These are phyloP conservation scores for Oscheius onirici DNA, from an alignment of 2,888 invertebrate genomes.

Conservation along the genomic window DNA sequence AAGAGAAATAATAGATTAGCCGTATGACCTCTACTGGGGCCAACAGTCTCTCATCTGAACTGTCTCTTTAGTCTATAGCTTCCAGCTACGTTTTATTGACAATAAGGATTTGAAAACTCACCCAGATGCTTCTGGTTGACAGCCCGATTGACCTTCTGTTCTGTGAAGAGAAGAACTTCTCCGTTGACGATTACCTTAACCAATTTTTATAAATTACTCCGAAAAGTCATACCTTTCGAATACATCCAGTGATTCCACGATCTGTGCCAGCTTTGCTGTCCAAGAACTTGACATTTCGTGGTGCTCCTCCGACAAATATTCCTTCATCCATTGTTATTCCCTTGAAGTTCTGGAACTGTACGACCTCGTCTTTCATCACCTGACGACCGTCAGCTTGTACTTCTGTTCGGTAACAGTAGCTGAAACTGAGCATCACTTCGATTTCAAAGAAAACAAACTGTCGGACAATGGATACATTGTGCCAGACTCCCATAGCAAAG, in stretches of 20 bases:
- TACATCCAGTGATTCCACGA: slow-evolving; percentile 50
- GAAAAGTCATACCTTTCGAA: slow-evolving; percentile 39
- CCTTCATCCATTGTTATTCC: slow-evolving; percentile 58
- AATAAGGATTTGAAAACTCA: slow-evolving; percentile 24
- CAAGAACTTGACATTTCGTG: slow-evolving; percentile 49
- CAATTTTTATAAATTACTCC: neutral
- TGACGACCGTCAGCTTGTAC: slow-evolving; percentile 40
- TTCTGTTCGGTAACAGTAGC: slow-evolving; percentile 45
- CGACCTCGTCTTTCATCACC: slow-evolving; percentile 21
- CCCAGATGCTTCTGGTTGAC: slow-evolving; percentile 38
- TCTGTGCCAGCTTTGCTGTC: slow-evolving; percentile 47
- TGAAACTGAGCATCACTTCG: neutral
- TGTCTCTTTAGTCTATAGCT: too few species aligned
- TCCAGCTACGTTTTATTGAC: neutral
- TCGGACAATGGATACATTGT: slow-evolving; percentile 48
- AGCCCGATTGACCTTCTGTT: slow-evolving; percentile 44
- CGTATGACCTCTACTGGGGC: too few species aligned
- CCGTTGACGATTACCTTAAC: slow-evolving; percentile 50
- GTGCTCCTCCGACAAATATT: slow-evolving; percentile 57
- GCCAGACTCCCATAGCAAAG: slow-evolving; percentile 54
- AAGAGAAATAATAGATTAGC: too few species aligned
- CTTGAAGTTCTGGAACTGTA: slow-evolving; percentile 51
- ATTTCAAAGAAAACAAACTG: slow-evolving; percentile 4
- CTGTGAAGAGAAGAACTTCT: slow-evolving; percentile 41
- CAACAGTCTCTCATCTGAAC: too few species aligned